A percentile compares a stretch with the other conserved stretches of the same genome.
Evolutionary conservation across 2,888 invertebrate genomes (phyloP).

Genomic region (Mantis religiosa): DNA sequence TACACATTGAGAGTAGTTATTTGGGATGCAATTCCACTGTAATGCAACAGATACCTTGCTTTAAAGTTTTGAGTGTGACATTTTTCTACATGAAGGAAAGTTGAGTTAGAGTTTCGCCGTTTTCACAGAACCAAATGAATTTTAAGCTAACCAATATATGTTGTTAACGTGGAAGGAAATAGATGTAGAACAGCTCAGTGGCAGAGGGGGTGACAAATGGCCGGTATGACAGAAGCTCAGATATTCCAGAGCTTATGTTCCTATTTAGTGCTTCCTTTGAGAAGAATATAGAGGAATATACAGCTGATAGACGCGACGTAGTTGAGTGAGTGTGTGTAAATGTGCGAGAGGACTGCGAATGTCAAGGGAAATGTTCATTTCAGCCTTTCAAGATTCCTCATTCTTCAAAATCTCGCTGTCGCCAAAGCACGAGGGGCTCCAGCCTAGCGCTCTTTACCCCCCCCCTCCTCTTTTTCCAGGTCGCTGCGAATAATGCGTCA

Average conservation of each 20-base stretch:
- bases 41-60: no score
- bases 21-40: no score
- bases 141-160: no score
- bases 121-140: no score
- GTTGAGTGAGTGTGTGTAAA: background rate
- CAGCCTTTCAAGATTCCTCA: constrained; percentile 25
- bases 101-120: no score
- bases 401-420: constrained; percentile 23
- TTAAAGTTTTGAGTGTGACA: no score
- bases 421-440: background rate
- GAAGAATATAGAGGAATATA: background rate
- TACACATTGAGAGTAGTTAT: no score
- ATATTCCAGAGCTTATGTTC: background rate
- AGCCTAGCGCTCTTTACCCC: background rate
- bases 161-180: no score
- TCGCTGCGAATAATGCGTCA: constrained; percentile 29
- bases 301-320: background rate
- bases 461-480: constrained; percentile 18
- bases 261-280: background rate
- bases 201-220: background rate
- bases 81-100: no score
- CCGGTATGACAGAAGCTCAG: background rate
- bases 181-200: background rate
- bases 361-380: constrained; percentile 27
- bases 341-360: background rate